These are phyloP conservation scores for Tolmerus cingulatus DNA, from an alignment of 2,888 invertebrate species.

Conservation along the genomic window DNA sequence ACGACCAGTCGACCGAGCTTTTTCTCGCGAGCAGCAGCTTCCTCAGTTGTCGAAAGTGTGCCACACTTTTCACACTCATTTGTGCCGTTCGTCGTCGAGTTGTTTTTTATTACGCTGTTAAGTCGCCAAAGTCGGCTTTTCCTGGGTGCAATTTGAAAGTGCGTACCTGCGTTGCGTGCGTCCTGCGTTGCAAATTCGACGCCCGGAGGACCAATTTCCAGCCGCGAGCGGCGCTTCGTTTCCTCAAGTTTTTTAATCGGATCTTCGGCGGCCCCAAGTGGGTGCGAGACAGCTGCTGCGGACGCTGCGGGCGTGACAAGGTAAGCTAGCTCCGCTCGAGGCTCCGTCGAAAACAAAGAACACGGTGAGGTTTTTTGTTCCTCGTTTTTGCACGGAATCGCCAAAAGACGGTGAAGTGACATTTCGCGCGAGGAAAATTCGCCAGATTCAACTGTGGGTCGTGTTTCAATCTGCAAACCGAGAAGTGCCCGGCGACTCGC, in stretches of 20 bases:
- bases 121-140: neutral
- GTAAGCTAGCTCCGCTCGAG: neutral
- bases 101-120: neutral
- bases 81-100: neutral
- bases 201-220: neutral
- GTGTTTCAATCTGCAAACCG: neutral
- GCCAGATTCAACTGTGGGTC: neutral
- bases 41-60: neutral
- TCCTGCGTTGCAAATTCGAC: neutral
- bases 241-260: neutral
- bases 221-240: neutral
- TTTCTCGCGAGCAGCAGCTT: neutral
- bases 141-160: neutral
- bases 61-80: neutral
- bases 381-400: neutral
- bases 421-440: slow-evolving; percentile 1
- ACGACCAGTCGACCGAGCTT: neutral
- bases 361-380: neutral
- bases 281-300: neutral
- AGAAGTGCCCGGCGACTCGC: neutral
- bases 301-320: neutral
- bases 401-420: neutral
- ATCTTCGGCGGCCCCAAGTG: neutral
- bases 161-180: neutral
- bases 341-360: slow-evolving; percentile 14